Evolutionary conservation across 2,888 invertebrate species (phyloP).

Genomic region (Napeogenes sylphis): DNA sequence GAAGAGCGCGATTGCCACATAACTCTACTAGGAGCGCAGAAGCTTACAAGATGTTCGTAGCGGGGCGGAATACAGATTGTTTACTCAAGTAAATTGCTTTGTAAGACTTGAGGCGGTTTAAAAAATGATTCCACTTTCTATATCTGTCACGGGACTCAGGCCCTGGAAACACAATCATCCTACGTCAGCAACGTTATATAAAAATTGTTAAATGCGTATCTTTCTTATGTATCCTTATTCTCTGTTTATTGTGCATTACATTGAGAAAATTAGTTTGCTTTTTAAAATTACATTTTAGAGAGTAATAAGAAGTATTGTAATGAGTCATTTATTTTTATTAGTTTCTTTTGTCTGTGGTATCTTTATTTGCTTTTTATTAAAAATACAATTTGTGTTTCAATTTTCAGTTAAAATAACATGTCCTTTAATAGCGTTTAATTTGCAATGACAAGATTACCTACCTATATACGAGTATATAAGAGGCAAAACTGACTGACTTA

Average conservation of each 20-base stretch:
- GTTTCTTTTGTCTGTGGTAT: neutral
- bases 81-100: slow-evolving; percentile 68
- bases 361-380: no score
- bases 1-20: slow-evolving; percentile 28
- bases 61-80: slow-evolving; percentile 24
- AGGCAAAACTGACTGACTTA: no score
- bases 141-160: slow-evolving; percentile 43
- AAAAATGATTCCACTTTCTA: slow-evolving; percentile 50
- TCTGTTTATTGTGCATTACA: slow-evolving; percentile 14
- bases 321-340: neutral
- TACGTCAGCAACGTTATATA: slow-evolving; percentile 39
- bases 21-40: slow-evolving; percentile 24
- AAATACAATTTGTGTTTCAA: no score
- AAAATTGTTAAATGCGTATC: slow-evolving; percentile 12
- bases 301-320: slow-evolving; percentile 1
- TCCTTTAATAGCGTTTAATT: no score
- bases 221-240: neutral
- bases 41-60: slow-evolving; percentile 19
- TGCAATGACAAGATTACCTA: no score
- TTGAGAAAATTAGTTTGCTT: slow-evolving; percentile 19
- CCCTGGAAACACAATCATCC: slow-evolving; percentile 46
- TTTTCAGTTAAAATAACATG: no score
- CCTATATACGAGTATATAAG: no score
- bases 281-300: neutral
- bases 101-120: slow-evolving; percentile 59